Base-by-base conservation (phyloP, 2,113 vertebrate species). In the Pangasianodon hypophthalmus region DNA sequence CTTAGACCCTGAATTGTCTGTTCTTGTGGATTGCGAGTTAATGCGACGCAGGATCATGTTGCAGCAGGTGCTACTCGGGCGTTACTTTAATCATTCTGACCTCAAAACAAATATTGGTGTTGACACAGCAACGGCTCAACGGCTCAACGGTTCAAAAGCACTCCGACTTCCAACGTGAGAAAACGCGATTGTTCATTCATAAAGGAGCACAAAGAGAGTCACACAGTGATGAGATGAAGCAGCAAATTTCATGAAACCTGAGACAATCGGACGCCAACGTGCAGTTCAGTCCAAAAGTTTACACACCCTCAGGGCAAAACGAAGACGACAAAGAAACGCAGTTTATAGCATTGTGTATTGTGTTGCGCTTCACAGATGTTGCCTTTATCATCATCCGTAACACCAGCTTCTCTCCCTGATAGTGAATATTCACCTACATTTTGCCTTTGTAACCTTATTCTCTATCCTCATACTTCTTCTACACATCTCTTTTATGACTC, bases 41-140 rank as follows among this genome's bases (percentile, higher is more conserved):
- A 50, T 46, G 54, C 2, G 37, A 26, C 19, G 0, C 37, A 7
- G 18, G 87, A 81, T 67, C 75, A 18, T 32, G 77, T 79, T 88
- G 60, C 77, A 37, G 56, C 58, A 80, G 77, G 58, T 79, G 75
- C 41, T 21, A 64, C 48, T 80, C 71, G 46, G 56, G 37, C 50
- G 52, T 37, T 44, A 44, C 71, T 58, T 87, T 87, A 58, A 79
- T 79, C n/a, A 18, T 83, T 82, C 29, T 79, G 54, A 87, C 86
- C 86, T 60, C 77, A 58, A 58, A 46, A 82, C 85, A 75, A 75
- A 90, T 60, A 69, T 64, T 3, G 16, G 13, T 88, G 77, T 88
- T 83, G n/a, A 83, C 79, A 82, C 46, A 67, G 77, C 87, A 54
- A 52, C 77, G 60, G 26, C 46, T 58, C 48, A 41, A 60, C 79